These are phyloP conservation scores for Tragelaphus buxtoni DNA, from an alignment of 2,113 vertebrate genomes.

Conservation along the genomic window DNA sequence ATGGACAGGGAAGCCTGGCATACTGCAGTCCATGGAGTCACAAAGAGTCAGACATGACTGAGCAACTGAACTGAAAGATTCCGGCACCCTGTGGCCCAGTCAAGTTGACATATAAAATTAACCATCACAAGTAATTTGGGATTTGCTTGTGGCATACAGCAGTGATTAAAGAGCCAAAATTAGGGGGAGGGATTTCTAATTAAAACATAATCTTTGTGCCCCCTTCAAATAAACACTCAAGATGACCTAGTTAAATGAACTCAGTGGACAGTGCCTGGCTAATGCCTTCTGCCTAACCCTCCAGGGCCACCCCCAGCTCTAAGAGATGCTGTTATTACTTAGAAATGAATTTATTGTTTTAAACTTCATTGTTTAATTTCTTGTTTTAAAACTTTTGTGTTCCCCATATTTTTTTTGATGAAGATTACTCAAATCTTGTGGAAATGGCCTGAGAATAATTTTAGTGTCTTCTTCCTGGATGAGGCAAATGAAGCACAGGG, in stretches of 20 bases:
- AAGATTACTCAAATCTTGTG: not conserved
- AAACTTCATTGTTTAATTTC: not conserved
- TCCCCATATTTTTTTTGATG: not conserved
- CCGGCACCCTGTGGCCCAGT: not conserved
- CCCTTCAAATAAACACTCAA: not conserved
- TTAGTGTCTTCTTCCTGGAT: not conserved
- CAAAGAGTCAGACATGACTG: rapidly evolving
- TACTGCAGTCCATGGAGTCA: not conserved
- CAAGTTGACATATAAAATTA: not conserved
- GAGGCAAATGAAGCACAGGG: not conserved
- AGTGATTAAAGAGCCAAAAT: constrained; percentile 40
- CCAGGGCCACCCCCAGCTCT: not conserved
- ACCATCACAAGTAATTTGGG: not conserved
- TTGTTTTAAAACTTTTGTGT: not conserved
- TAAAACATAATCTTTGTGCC: not conserved
- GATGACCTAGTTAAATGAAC: not conserved
- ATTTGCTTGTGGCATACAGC: constrained; percentile 11
- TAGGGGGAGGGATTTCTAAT: not conserved
- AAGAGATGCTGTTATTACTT: not conserved
- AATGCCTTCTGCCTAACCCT: not conserved
- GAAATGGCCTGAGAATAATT: not conserved
- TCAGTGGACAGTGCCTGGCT: not conserved
- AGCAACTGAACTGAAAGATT: not conserved
- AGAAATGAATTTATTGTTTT: not conserved
- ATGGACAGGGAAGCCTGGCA: not conserved